These are phyloP conservation scores for Tetrax tetrax DNA, from an alignment of 2,113 vertebrate genomes.

Conservation along the genomic window DNA sequence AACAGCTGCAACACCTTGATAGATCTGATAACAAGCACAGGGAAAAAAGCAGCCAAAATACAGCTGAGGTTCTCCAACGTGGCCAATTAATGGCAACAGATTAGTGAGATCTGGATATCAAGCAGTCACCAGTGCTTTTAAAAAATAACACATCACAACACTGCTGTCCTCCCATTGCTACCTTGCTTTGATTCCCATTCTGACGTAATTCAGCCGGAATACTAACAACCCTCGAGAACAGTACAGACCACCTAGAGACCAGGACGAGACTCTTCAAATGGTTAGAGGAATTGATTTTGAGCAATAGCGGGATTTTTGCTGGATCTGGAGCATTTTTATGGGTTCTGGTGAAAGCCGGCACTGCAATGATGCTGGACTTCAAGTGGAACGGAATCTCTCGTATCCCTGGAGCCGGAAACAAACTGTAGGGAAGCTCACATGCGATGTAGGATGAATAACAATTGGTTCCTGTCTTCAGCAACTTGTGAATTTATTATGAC, in stretches of 20 bases:
- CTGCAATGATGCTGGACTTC: neutral
- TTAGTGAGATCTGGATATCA: neutral
- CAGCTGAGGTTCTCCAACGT: neutral
- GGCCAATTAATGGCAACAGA: neutral
- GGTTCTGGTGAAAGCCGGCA: neutral
- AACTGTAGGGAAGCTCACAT: neutral
- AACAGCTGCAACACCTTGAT: neutral
- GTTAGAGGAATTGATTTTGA: neutral
- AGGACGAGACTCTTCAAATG: neutral
- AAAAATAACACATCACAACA: neutral
- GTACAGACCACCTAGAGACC: neutral
- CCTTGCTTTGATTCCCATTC: neutral
- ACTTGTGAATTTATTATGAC: neutral
- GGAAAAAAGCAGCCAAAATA: neutral
- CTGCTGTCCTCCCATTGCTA: neutral
- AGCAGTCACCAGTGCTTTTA: neutral
- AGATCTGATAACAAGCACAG: accelerated
- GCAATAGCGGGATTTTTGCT: neutral
- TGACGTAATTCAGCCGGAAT: neutral
- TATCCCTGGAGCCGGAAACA: neutral
- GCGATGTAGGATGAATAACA: neutral
- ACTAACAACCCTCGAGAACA: neutral
- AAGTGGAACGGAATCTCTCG: neutral
- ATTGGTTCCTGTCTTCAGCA: neutral
- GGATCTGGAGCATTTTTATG: slow-evolving; percentile 6